These are phyloP conservation scores for Busseola fusca DNA, from an alignment of 2,888 invertebrate species.

Conservation along the genomic window DNA sequence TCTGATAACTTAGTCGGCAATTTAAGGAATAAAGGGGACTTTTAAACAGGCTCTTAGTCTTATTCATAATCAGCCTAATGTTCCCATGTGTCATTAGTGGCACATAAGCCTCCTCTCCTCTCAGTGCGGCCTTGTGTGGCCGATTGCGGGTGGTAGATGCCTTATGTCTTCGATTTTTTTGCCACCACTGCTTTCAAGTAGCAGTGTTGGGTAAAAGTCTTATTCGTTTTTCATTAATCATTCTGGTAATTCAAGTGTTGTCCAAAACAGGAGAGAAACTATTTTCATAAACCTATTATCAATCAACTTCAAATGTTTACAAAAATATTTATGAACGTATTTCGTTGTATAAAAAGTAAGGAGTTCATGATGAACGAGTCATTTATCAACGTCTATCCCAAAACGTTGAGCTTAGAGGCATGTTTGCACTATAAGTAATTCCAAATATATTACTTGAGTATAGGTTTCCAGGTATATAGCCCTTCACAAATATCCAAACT, in stretches of 20 bases:
- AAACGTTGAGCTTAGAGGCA: constrained; percentile 8
- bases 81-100: too few relatives aligned
- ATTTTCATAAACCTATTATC: neutral
- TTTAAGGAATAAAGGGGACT: too few relatives aligned
- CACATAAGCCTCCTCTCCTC: too few relatives aligned
- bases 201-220: neutral
- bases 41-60: too few relatives aligned
- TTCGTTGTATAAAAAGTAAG: constrained; percentile 32
- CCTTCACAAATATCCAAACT: too few relatives aligned
- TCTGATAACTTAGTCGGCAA: too few relatives aligned
- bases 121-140: too few relatives aligned
- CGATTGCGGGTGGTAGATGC: too few relatives aligned
- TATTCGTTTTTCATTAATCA: neutral
- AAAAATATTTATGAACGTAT: constrained; percentile 24
- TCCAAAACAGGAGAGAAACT: neutral
- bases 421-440: constrained; percentile 13
- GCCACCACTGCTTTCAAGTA: neutral
- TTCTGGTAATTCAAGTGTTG: neutral
- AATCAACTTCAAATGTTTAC: constrained; percentile 18
- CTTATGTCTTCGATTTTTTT: too few relatives aligned
- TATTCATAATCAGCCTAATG: too few relatives aligned
- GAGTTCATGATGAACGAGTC: constrained; percentile 20
- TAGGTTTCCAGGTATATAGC: too few relatives aligned
- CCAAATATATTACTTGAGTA: too few relatives aligned
- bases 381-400: constrained; percentile 52